phyloP scores from a whole-genome alignment of 2,797 vertebrate species.

The Spheniscus humboldti region DNA sequence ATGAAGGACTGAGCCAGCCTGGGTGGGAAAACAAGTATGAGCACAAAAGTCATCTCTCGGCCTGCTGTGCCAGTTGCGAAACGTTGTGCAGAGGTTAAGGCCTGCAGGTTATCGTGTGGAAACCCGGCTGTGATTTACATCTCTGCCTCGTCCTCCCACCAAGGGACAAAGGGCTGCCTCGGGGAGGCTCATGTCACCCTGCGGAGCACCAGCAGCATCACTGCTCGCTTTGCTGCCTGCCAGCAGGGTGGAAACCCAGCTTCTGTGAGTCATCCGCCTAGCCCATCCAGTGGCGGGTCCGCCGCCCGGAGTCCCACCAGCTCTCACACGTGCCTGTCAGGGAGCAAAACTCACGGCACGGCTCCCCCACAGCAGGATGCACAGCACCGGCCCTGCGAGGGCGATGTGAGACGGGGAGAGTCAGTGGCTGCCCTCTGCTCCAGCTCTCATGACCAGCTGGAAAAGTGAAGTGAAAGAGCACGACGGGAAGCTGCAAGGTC shows the following conservation, averaged over 20 bases:
- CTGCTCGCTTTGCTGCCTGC: neutral
- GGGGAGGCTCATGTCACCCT: neutral
- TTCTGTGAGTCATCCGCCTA: neutral
- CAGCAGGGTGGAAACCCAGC: neutral
- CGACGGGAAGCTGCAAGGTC: neutral
- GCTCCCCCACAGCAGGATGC: neutral
- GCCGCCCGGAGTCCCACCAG: neutral
- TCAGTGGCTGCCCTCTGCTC: neutral
- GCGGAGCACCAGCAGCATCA: neutral
- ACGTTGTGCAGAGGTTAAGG: neutral
- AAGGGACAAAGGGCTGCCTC: neutral
- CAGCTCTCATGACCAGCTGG: neutral
- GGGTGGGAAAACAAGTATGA: neutral
- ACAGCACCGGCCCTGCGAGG: neutral
- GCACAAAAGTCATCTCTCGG: neutral
- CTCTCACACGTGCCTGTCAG: accelerated
- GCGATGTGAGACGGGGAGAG: neutral
- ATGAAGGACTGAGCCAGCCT: accelerated
- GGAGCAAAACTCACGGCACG: accelerated
- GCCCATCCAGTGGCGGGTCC: accelerated
- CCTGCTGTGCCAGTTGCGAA: accelerated
- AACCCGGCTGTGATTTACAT: neutral
- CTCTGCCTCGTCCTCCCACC: neutral
- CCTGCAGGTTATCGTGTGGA: neutral
- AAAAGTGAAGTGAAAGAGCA: conserved; percentile 58